Evolutionary conservation across 1,140 invertebrate genomes (phyloP).

Genomic region (Heliothis subflexa): DNA sequence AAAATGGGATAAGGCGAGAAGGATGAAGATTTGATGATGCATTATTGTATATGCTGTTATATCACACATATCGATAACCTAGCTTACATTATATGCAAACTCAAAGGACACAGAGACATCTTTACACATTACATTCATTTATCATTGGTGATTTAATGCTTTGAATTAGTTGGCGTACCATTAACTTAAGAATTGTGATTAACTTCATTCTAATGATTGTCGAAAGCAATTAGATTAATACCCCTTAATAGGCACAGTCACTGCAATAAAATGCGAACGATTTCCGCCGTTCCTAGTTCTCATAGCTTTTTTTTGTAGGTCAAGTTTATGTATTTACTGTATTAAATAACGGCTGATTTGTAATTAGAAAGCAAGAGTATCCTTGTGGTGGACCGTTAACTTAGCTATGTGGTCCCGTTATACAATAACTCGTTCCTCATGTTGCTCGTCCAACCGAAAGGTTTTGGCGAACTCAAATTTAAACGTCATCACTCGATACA

Average conservation of each 20-base stretch:
- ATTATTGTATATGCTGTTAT: too few relatives aligned
- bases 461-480: background rate
- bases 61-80: too few relatives aligned
- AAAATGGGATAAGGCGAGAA: too few relatives aligned
- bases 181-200: too few relatives aligned
- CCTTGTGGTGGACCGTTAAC: conserved; percentile 32
- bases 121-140: too few relatives aligned
- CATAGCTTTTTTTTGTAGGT: conserved; percentile 4
- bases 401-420: conserved; percentile 33
- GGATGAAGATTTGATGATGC: too few relatives aligned
- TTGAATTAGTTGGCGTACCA: too few relatives aligned
- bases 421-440: conserved; percentile 12
- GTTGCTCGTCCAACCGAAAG: background rate
- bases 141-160: too few relatives aligned
- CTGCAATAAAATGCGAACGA: conserved; percentile 7
- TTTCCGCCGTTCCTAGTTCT: conserved; percentile 9
- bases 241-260: background rate
- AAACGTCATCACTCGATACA: background rate
- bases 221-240: too few relatives aligned
- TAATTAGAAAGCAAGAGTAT: conserved; percentile 46
- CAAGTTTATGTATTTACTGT: conserved; percentile 29
- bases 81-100: too few relatives aligned
- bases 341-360: conserved; percentile 33
- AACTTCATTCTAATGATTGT: too few relatives aligned
- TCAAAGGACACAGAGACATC: too few relatives aligned